A percentile compares a stretch with the other conserved stretches of the same genome.
Evolutionary conservation across 2,113 vertebrate genomes (phyloP).

Genomic region (Gila orcuttii): DNA sequence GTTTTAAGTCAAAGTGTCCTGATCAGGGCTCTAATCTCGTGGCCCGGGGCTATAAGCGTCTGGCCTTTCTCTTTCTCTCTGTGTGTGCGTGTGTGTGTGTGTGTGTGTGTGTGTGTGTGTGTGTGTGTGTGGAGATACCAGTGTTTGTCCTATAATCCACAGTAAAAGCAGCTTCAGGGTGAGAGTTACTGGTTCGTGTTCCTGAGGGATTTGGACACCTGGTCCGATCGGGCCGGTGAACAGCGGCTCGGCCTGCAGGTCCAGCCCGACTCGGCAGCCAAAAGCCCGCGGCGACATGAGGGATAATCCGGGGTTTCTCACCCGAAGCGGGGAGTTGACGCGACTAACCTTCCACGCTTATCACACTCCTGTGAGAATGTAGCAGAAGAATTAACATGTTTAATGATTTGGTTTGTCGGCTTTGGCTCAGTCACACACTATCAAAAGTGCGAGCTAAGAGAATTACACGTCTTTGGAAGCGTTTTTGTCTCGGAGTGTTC

Average conservation of each 20-base stretch:
- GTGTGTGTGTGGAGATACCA: constrained; percentile 70
- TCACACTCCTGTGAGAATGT: constrained; percentile 53
- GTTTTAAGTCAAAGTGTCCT: constrained; percentile 67
- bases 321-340: constrained; percentile 45
- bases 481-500: constrained; percentile 35
- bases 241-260: constrained; percentile 60
- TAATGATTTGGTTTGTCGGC: constrained; percentile 63
- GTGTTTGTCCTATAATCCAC: constrained; percentile 71
- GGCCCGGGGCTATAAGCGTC: constrained; percentile 62
- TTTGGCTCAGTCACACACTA: constrained; percentile 54
- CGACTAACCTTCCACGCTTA: constrained; percentile 63
- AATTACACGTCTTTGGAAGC: constrained; percentile 61
- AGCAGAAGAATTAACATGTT: constrained; percentile 62
- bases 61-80: constrained; percentile 6
- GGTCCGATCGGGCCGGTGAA: constrained; percentile 62
- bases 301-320: constrained; percentile 71
- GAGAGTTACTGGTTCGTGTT: constrained; percentile 30
- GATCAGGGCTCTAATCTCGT: constrained; percentile 37
- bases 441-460: constrained; percentile 25
- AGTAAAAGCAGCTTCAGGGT: constrained; percentile 57
- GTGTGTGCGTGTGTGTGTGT: too few relatives aligned
- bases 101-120: not conserved
- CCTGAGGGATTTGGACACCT: constrained; percentile 63
- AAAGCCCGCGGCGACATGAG: constrained; percentile 63
- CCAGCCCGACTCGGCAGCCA: constrained; percentile 64